These are phyloP conservation scores for Ips typographus DNA, from an alignment of 1,140 invertebrate genomes.

Conservation along the genomic window DNA sequence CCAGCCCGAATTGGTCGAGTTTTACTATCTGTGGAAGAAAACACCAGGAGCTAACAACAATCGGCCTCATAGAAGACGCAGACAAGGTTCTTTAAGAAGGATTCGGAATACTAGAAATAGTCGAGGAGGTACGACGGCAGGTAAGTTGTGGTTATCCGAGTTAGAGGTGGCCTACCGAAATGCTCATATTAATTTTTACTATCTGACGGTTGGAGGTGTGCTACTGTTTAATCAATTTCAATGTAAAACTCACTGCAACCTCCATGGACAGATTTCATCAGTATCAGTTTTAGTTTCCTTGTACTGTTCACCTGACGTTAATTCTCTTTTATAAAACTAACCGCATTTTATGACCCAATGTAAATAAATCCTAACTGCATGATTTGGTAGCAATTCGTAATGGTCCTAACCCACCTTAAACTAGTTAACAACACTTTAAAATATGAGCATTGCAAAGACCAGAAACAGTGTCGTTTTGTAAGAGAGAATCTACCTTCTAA, in stretches of 20 bases:
- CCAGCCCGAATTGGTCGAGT: slow-evolving; percentile 93
- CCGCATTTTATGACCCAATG: too few relatives aligned
- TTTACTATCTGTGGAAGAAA: slow-evolving; percentile 99
- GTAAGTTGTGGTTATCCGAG: slow-evolving; percentile 42
- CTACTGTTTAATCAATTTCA: not conserved
- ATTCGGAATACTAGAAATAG: slow-evolving; percentile 79
- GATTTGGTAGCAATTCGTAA: not conserved
- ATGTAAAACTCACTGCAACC: too few relatives aligned
- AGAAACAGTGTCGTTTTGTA: too few relatives aligned
- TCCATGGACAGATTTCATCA: too few relatives aligned
- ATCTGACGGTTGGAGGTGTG: not conserved
- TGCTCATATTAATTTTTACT: slow-evolving; percentile 25
- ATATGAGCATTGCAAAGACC: slow-evolving; percentile 30
- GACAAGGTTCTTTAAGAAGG: slow-evolving; percentile 85
- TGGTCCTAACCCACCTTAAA: not conserved
- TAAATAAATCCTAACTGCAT: too few relatives aligned
- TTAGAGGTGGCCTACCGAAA: slow-evolving; percentile 59
- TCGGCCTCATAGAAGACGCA: slow-evolving; percentile 83
- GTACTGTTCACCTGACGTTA: too few relatives aligned
- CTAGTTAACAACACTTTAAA: slow-evolving; percentile 9
- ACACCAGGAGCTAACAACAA: slow-evolving; percentile 97
- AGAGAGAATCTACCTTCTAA: not conserved
- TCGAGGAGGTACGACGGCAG: slow-evolving; percentile 56
- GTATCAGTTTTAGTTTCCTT: too few relatives aligned
- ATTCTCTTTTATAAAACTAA: too few relatives aligned